Conservation (phyloP, 2,888 invertebrate genomes). For the Zhuqinia jingwanae region DNA sequence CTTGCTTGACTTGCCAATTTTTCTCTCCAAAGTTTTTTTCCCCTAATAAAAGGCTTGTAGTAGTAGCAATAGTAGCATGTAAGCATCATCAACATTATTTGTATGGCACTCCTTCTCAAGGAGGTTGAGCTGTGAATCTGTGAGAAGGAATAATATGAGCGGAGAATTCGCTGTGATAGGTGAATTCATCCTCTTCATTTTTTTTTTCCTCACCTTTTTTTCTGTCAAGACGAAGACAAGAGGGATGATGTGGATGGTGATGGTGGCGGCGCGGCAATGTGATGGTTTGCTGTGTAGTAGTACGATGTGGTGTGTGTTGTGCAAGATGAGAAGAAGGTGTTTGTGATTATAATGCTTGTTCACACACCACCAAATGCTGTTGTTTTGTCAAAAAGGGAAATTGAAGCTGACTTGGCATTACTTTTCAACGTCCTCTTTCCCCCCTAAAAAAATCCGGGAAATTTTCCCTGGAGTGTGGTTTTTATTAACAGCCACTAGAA, state of each 20-base stretch:
- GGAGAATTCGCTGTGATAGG: constrained; percentile 72
- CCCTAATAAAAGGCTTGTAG: not conserved
- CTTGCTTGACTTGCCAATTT: constrained; percentile 62
- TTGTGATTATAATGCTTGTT: constrained; percentile 42
- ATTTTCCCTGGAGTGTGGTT: too few relatives aligned
- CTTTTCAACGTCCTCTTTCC: constrained; percentile 56
- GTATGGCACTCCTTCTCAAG: constrained; percentile 59
- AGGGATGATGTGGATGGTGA: constrained; percentile 37
- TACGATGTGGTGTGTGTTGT: not conserved
- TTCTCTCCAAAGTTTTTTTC: constrained; percentile 21
- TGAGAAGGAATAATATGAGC: constrained; percentile 64
- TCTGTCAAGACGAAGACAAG: constrained; percentile 50
- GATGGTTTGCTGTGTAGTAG: too few relatives aligned
- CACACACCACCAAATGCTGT: constrained; percentile 15
- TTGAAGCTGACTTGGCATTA: constrained; percentile 58
- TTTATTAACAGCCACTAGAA: too few relatives aligned
- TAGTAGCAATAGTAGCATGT: not conserved
- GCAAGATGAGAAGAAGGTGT: not conserved
- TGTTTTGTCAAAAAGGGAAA: constrained; percentile 60
- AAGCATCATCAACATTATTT: constrained; percentile 44
- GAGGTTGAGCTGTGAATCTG: constrained; percentile 68
- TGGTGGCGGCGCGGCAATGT: constrained; percentile 19
- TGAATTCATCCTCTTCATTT: constrained; percentile 64
- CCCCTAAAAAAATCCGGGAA: too few relatives aligned
- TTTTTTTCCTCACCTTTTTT: constrained; percentile 59